Evolutionary conservation across 2,113 vertebrate species (phyloP), one percentile per base, ranked within the genome.

Genomic region (Catharus minimus): DNA sequence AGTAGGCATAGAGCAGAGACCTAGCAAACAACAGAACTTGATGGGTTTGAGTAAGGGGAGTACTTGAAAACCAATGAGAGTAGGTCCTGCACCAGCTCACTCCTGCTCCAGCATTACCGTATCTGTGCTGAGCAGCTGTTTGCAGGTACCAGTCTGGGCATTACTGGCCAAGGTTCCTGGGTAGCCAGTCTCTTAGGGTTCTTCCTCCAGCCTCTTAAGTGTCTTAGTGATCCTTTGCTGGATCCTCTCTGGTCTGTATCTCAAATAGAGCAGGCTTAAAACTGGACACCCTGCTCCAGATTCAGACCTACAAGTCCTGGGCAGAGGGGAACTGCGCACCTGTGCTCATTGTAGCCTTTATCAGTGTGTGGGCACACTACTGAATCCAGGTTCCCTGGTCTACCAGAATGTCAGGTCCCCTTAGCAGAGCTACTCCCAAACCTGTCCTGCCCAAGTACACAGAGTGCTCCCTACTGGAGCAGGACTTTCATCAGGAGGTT

Each of bases 71-170:
- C 7, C 10, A 17, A 8, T 55, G 44, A 79, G 44, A 56, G 39
- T 9, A 56, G 26, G 0, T 56, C 16, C n/a, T 21, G 27, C 1
- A 11, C 11, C 8, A 43, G 26, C 50, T 77, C 4, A 1, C 11
- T 46, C 9, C 28, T 21, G 5, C 21, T 50, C 36, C 53, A 74
- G 22, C 33, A 28, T 30, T 57, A 43, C 13, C 6, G 1, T 47
- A 17, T 55, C 5, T 50, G 9, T 44, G n/a, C 28, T 49, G 50
- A 55, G 50, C 22, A 30, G 4, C 21, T 69, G 22, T 41, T 50
- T 0, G 0, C 52, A 49, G 46, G 24, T 66, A 16, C 30, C 41
- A 15, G 21, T 27, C 30, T 56, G 55, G 23, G 5, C 12, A 23
- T 19, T 61, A 11, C 20, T 20, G 36, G 32, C 44, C 50, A 43